These are phyloP conservation scores for Stictonetta naevosa DNA, from an alignment of 2,113 vertebrate genomes.

Conservation along the genomic window DNA sequence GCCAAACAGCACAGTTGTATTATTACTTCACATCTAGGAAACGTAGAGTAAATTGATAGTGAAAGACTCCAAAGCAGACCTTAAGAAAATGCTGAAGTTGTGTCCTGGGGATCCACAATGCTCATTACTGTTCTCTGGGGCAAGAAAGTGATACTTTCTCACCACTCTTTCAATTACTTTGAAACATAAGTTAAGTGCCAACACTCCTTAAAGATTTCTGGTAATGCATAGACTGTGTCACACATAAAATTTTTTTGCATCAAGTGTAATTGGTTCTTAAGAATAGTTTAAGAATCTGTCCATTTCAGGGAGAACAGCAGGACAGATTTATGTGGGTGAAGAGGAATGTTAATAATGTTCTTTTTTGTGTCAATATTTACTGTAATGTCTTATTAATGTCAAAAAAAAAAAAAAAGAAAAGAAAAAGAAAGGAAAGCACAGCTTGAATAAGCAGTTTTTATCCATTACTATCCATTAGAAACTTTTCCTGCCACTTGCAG, in stretches of 20 bases:
- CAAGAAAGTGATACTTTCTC: not conserved
- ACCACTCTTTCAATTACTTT: not conserved
- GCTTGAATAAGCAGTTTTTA: not conserved
- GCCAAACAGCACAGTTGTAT: not conserved
- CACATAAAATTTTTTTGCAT: not conserved
- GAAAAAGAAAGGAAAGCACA: not conserved
- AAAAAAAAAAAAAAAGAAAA: not conserved
- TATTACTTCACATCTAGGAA: not conserved
- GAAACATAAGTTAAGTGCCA: not conserved
- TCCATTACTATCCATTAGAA: not conserved
- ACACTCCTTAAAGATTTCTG: not conserved
- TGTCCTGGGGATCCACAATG: not conserved
- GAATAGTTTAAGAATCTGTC: not conserved
- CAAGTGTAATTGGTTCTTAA: not conserved
- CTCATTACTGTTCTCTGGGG: not conserved
- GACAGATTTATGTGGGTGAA: not conserved
- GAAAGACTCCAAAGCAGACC: not conserved
- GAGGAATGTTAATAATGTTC: not conserved
- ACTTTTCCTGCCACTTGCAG: not conserved
- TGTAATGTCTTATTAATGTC: not conserved
- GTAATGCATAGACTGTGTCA: not conserved
- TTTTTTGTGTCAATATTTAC: conserved; percentile 38
- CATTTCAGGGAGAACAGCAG: not conserved
- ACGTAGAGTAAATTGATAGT: not conserved
- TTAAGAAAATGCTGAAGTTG: not conserved